Conservation (phyloP, 2,113 vertebrate genomes). For the Passerina amoena region DNA sequence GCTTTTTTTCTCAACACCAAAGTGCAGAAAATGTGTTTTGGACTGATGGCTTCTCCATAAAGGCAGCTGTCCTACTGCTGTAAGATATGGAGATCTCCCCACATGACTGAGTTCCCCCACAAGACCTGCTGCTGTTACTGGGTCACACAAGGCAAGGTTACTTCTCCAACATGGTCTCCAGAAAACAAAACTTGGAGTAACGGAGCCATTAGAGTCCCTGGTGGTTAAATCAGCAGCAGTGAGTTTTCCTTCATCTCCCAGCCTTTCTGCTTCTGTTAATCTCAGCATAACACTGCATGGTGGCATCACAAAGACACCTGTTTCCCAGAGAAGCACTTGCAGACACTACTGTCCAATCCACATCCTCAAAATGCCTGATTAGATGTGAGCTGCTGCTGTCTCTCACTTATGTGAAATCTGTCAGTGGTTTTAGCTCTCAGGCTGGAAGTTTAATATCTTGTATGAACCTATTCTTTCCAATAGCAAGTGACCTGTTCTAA, state of each 20-base stretch:
- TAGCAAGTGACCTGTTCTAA: neutral
- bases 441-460: neutral
- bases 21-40: neutral
- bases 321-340: neutral
- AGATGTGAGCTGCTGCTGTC: neutral
- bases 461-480: neutral
- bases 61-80: neutral
- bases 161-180: neutral
- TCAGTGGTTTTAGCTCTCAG: neutral
- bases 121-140: neutral
- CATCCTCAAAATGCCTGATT: neutral
- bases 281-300: neutral
- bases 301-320: neutral
- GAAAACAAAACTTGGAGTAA: neutral
- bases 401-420: neutral
- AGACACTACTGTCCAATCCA: neutral
- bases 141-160: neutral
- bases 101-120: fast-evolving
- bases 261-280: neutral
- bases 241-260: neutral
- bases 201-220: neutral
- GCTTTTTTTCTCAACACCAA: neutral
- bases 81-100: neutral
- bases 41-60: neutral
- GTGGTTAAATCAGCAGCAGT: neutral